Conservation (phyloP, 2,797 vertebrate genomes). For the Squalus acanthias region DNA sequence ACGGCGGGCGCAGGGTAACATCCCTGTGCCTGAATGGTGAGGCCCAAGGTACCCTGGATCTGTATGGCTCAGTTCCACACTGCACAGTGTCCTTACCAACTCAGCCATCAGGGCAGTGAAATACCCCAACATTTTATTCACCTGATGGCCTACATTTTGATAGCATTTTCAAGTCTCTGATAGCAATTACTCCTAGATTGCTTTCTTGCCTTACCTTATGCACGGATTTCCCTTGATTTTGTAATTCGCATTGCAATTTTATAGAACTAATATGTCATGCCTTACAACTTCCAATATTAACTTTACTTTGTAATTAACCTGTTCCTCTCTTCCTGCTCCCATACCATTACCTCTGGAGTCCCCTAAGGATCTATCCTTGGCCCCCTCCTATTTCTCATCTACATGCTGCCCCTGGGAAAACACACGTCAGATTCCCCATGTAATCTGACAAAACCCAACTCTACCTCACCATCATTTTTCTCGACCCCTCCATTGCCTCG, state of each 20-base stretch:
- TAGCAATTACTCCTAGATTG: neutral
- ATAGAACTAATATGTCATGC: neutral
- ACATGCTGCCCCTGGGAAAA: too few relatives aligned
- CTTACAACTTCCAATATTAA: neutral
- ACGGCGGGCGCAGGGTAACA: neutral
- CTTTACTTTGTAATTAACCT: too few relatives aligned
- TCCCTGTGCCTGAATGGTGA: neutral
- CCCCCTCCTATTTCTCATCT: too few relatives aligned
- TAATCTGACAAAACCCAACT: too few relatives aligned
- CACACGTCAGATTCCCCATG: too few relatives aligned
- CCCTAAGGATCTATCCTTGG: too few relatives aligned
- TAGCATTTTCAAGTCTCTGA: neutral
- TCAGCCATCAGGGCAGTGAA: neutral
- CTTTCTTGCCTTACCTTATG: neutral
- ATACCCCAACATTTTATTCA: neutral
- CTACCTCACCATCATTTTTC: too few relatives aligned
- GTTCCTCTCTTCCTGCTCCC: too few relatives aligned
- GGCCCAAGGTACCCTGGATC: too few relatives aligned
- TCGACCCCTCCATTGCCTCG: too few relatives aligned
- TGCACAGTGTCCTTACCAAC: neutral
- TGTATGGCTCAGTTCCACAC: neutral
- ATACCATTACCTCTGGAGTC: too few relatives aligned
- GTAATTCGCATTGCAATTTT: neutral
- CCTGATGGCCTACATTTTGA: neutral
- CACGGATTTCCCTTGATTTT: neutral